These are phyloP conservation scores for Formicarius rufipectus DNA, from an alignment of 2,113 vertebrate genomes.

Conservation along the genomic window DNA sequence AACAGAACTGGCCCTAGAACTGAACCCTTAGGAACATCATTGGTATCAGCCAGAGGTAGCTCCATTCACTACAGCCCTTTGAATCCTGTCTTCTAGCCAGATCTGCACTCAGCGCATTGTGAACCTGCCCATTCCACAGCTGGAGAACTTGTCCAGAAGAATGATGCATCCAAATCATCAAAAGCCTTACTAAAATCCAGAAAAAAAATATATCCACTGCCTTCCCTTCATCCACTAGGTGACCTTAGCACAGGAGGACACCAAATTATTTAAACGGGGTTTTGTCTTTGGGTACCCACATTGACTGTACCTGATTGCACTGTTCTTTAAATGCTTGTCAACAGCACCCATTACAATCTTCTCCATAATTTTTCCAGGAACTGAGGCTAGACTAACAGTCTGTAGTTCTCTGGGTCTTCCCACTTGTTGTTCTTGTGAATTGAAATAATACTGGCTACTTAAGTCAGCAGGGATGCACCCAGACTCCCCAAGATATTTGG, in stretches of 20 bases:
- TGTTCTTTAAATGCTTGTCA: neutral
- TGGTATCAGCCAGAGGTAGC: neutral
- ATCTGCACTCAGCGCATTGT: neutral
- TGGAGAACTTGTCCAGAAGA: neutral
- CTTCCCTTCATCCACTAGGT: neutral
- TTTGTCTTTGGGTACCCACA: neutral
- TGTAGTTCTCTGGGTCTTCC: neutral
- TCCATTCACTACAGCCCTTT: neutral
- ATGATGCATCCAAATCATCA: neutral
- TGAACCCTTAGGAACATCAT: neutral
- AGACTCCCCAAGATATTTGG: neutral
- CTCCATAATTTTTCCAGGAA: neutral
- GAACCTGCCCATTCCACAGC: neutral
- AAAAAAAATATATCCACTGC: neutral
- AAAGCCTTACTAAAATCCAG: neutral
- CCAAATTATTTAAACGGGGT: neutral
- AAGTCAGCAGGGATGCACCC: neutral
- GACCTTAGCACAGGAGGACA: neutral
- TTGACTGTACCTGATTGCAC: neutral
- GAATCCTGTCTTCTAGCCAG: neutral
- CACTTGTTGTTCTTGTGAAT: neutral
- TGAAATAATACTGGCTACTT: neutral
- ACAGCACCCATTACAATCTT: neutral
- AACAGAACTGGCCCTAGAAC: neutral
- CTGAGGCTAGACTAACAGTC: neutral